Base-by-base conservation (phyloP, 2,888 invertebrate genomes). In the Rhamnusium bicolor region DNA sequence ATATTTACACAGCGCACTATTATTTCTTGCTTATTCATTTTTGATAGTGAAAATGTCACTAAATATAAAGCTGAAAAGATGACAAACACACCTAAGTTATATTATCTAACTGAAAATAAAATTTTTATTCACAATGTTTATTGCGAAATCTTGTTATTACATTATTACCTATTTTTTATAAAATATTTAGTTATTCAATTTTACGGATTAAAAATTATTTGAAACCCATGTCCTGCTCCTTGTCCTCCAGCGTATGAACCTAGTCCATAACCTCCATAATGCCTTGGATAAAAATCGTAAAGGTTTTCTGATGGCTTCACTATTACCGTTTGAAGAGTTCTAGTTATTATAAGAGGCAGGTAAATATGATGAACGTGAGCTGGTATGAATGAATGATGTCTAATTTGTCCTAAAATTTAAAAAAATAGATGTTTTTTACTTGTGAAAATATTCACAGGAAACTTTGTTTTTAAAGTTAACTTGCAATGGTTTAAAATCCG, bases 211-310 rank as follows among this genome's bases (percentile, higher is more conserved):
- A 75, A 73, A 29, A 73, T 47, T 21, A 75, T 70, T 54, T 77
- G 77, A 65, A 68, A 77, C 12, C 77, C 77, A 56, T 77, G 77
- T 18, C 77, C 77, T 12, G 74, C 69, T 56, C 77, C 77, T 46
- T 75, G 77, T 12, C 77, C 77, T 18, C 77, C 77, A 19, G 46
- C 40, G 58, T 70, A 66, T 12, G 73, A 53, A 14, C 77, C 77
- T 16, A 73, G 66, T 10, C 69, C 77, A 29, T 72, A 77, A 24
- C 77, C 77, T n/a, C 77, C 77, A n/a, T 58, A 61, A 16, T 46
- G 47, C 32, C 60, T 71, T 2, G 72, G 71, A 67, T 73, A 71
- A 7, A 56, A 68, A 8, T 71, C 62, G 7, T 73, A 68, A n/a
- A 56, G 16, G 19, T n/a, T 67, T 46, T 67, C 67, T 6, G 40